Evolutionary conservation across 2,113 vertebrate genomes (phyloP).

Genomic region (Clarias macrocephalus): DNA sequence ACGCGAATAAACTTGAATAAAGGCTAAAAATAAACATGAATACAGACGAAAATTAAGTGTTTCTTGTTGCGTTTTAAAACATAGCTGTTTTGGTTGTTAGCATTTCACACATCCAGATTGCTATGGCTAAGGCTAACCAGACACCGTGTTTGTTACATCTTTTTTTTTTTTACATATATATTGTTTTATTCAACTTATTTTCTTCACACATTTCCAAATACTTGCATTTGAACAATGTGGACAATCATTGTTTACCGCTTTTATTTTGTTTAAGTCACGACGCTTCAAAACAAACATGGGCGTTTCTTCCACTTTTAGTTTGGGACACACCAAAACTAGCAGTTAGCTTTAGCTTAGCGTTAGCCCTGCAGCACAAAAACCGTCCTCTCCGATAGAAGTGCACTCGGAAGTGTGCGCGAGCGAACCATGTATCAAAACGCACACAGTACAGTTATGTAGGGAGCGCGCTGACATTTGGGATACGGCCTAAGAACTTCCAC

Average conservation of each 20-base stretch:
- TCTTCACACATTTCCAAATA: not conserved
- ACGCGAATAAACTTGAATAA: not conserved
- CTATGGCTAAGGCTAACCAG: not conserved
- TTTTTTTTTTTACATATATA: too few species aligned
- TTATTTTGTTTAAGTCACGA: too few species aligned
- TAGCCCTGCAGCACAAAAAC: not conserved
- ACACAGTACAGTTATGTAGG: not conserved
- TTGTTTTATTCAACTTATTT: not conserved
- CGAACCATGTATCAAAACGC: too few species aligned
- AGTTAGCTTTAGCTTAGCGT: not conserved
- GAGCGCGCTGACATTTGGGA: not conserved
- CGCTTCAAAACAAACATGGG: conserved; percentile 17
- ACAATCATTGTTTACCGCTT: not conserved
- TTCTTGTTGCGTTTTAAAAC: not conserved
- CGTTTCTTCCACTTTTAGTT: conserved; percentile 26
- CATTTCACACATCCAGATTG: not conserved
- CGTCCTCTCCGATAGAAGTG: not conserved
- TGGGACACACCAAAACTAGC: conserved; percentile 7
- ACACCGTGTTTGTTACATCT: not conserved
- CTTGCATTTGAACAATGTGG: too few species aligned
- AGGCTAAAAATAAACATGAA: not conserved
- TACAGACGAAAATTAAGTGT: not conserved
- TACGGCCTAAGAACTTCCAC: not conserved
- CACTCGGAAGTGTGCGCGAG: not conserved
- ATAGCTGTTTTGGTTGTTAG: not conserved